These are phyloP conservation scores for Meteorus sp. DNA, from an alignment of 1,140 invertebrate genomes.

Conservation along the genomic window DNA sequence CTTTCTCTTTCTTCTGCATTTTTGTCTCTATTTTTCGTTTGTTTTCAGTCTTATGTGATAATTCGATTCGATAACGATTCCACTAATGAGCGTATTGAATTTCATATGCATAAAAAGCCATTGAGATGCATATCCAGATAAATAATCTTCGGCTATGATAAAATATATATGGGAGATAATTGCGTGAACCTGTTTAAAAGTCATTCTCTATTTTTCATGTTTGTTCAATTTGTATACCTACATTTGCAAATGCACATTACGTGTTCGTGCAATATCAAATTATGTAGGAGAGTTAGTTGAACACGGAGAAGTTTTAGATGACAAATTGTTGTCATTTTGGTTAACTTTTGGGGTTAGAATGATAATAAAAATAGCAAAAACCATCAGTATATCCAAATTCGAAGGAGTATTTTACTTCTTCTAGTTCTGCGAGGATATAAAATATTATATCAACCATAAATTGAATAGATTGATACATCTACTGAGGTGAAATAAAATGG, in stretches of 20 bases:
- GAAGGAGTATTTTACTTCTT: no score
- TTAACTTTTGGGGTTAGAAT: no score
- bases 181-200: not conserved
- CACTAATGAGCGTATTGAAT: constrained; percentile 22
- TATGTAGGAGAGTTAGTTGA: no score
- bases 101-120: constrained; percentile 5
- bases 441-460: no score
- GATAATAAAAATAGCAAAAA: no score
- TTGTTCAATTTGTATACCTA: not conserved
- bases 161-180: constrained; percentile 2
- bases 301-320: no score
- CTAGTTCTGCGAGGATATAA: no score
- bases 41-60: constrained; percentile 1
- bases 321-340: no score
- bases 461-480: no score
- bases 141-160: constrained; percentile 2
- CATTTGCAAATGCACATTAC: constrained; percentile 1
- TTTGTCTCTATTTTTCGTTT: not conserved
- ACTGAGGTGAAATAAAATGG: no score
- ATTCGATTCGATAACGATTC: constrained; percentile 19
- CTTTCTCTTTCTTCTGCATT: not conserved
- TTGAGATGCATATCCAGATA: constrained; percentile 14
- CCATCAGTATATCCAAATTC: no score
- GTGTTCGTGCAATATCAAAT: no score
- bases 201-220: not conserved